phyloP scores from a whole-genome alignment of 2,113 vertebrate genomes.

The Pandion haliaetus region DNA sequence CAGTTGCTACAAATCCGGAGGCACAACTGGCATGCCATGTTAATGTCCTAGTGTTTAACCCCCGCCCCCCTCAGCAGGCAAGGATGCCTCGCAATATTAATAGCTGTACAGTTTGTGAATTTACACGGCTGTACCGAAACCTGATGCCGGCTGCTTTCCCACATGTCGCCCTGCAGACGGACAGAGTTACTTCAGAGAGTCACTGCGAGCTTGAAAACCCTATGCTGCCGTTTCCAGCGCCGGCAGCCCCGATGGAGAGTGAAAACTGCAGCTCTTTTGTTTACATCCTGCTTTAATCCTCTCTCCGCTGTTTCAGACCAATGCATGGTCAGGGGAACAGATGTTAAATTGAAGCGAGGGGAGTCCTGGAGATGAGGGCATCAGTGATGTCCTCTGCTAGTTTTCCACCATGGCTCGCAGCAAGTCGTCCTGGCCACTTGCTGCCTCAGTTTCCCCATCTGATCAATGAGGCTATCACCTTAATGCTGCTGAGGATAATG shows the following conservation, averaged over 20 bases:
- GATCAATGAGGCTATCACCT: not conserved
- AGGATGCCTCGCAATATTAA: not conserved
- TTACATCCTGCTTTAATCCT: not conserved
- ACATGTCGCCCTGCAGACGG: not conserved
- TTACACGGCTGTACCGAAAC: not conserved
- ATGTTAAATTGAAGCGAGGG: not conserved
- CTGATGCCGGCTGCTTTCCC: not conserved
- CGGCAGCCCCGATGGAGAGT: not conserved
- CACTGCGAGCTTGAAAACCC: not conserved
- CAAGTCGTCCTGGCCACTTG: not conserved
- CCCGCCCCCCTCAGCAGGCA: not conserved
- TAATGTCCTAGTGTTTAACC: not conserved
- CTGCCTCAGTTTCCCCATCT: not conserved
- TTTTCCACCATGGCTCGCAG: not conserved
- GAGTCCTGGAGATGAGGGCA: not conserved
- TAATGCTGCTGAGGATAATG: not conserved
- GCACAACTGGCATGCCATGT: not conserved
- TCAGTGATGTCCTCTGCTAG: not conserved
- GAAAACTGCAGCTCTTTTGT: not conserved
- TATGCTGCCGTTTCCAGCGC: not conserved
- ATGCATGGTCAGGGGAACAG: too few species aligned
- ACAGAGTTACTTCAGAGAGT: not conserved
- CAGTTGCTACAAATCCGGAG: not conserved
- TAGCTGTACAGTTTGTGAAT: not conserved
- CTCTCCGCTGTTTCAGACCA: rapidly evolving